Percentiles rank a stretch among this genome's conserved stretches.
Evolutionary conservation across 2,888 invertebrate species (phyloP).

Genomic region (Hirtodrosophila confusa): DNA sequence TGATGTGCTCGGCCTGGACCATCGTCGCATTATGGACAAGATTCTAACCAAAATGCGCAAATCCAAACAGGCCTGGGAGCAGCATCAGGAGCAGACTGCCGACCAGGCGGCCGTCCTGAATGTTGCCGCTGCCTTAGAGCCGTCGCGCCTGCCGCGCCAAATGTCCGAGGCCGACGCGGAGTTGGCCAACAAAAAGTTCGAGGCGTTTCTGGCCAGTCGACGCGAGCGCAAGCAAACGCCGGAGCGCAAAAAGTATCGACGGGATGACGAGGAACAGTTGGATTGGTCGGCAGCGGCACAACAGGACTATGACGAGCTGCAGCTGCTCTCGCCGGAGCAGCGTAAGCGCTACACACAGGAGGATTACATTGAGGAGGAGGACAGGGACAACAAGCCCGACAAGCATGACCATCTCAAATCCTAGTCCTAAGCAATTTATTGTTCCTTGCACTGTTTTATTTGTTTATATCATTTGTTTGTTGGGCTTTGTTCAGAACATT

Average conservation of each 20-base stretch:
- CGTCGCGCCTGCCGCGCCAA: slow-evolving; percentile 23
- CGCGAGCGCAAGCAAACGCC: slow-evolving; percentile 61
- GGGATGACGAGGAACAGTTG: slow-evolving; percentile 20
- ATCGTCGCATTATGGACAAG: slow-evolving; percentile 87
- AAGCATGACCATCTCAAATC: background rate
- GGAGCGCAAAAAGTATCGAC: slow-evolving; percentile 64
- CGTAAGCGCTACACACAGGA: slow-evolving; percentile 57
- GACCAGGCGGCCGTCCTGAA: background rate
- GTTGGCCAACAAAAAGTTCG: slow-evolving; percentile 47
- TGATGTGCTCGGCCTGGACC: slow-evolving; percentile 89
- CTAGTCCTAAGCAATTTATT: slow-evolving; percentile 16
- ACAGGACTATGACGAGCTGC: slow-evolving; percentile 27
- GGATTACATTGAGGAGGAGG: slow-evolving; percentile 73
- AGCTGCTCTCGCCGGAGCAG: slow-evolving; percentile 31
- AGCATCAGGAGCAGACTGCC: slow-evolving; percentile 49
- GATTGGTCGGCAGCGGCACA: background rate
- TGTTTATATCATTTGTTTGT: too few relatives aligned
- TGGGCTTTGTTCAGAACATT: too few relatives aligned
- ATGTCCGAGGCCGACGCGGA: slow-evolving; percentile 33
- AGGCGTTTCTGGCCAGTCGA: slow-evolving; percentile 64
- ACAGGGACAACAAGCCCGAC: slow-evolving; percentile 24
- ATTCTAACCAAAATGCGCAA: slow-evolving; percentile 85
- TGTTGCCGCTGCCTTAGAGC: background rate
- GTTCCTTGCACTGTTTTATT: background rate
- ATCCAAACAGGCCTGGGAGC: slow-evolving; percentile 86